phyloP scores from a whole-genome alignment of 2,113 vertebrate species.

The Eonycteris spelaea region DNA sequence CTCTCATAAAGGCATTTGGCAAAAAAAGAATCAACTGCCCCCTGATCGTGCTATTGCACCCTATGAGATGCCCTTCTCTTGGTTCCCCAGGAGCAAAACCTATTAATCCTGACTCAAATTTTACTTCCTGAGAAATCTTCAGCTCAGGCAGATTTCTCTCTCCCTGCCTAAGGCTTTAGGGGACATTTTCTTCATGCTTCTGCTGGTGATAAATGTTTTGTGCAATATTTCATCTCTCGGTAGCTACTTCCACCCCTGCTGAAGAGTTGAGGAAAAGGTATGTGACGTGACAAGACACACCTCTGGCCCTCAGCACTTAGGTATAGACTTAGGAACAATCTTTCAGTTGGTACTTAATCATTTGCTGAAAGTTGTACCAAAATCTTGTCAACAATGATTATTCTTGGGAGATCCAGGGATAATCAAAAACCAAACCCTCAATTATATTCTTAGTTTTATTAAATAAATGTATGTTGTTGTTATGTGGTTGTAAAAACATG shows the following conservation, averaged over 20 bases:
- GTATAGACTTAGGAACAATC: not conserved
- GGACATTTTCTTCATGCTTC: not conserved
- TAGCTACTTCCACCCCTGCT: not conserved
- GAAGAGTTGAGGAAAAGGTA: not conserved
- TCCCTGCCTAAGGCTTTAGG: not conserved
- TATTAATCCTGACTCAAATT: slow-evolving; percentile 15
- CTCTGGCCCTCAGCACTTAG: not conserved
- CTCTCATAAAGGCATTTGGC: not conserved
- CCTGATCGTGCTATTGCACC: not conserved
- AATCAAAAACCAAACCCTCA: slow-evolving; percentile 3
- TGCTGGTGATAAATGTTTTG: not conserved
- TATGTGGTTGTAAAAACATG: not conserved
- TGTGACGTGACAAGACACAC: not conserved
- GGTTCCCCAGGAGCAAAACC: not conserved
- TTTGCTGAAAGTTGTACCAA: not conserved
- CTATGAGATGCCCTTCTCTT: not conserved
- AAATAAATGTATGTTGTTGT: not conserved
- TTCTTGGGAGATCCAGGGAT: not conserved
- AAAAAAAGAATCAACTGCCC: not conserved
- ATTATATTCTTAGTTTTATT: slow-evolving; percentile 50
- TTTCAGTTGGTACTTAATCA: not conserved
- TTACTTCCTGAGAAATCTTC: not conserved
- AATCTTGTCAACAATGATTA: slow-evolving; percentile 10
- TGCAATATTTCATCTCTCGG: not conserved
- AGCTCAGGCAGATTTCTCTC: not conserved